Base-by-base conservation (phyloP, 2,888 invertebrate genomes). In the Clepsis dumicolana region DNA sequence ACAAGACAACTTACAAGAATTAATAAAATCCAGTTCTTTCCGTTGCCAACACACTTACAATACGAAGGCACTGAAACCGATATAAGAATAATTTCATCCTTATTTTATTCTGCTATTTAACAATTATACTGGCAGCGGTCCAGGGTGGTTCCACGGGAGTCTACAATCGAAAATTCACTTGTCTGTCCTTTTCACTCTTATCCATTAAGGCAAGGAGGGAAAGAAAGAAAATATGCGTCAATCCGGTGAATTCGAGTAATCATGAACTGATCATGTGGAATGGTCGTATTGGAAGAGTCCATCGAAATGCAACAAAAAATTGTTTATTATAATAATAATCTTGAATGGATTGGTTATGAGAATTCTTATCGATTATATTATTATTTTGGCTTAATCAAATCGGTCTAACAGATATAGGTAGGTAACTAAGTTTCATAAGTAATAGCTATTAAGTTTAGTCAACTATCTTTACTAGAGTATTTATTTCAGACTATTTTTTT, bases 61-160 rank as follows among this genome's bases (percentile, higher is more conserved):
- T 24, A 35, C 35, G 41, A 41, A 16, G 4, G 41, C 14, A 38
- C 38, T 59, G 41, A 59, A 59, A 35, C n/a, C 35, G n/a, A 48
- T 56, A 56, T 59, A 24, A 41, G 38, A 35, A 38, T 41, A 41
- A 38, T 41, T 41, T 41, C n/a, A 35, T 41, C 24, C 12, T 59
- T 59, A 41, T 59, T 59, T 59, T 38, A 41, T 38, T 56, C 24
- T 25, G 24, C 59, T 59, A 59, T 25, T 59, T 59, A 25, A 59
- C 38, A 35, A 59, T 59, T 41, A 59, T n/a, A 25, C 25, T 59
- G 59, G 59, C 59, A 59, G 4, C 14, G 21, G 41, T 59, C 59
- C 59, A 59, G 18, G 4, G 1, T 38, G 2, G 2, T 8, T 16
- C 8, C n/a, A n/a, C n/a, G 5, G 14, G 4, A 38, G 44, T 44